phyloP scores from a whole-genome alignment of 2,797 vertebrate species.

The Falco novaeseelandiae region DNA sequence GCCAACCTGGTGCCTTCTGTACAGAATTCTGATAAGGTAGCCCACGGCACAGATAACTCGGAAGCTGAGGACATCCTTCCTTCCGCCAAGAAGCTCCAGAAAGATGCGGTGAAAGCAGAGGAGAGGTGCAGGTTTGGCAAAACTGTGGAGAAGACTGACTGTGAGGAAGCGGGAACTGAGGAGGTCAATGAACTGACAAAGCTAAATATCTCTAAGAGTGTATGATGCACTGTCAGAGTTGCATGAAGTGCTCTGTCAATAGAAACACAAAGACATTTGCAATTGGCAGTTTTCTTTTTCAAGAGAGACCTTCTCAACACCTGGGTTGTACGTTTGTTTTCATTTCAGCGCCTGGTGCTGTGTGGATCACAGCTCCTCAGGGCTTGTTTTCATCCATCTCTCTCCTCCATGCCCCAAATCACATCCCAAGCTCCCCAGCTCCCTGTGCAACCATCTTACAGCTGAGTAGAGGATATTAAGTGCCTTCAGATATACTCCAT shows the following conservation, averaged over 20 bases:
- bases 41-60: slow-evolving; percentile 52
- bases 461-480: slow-evolving; percentile 84
- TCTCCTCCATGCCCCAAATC: slow-evolving; percentile 53
- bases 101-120: slow-evolving; percentile 39
- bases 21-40: slow-evolving; percentile 69
- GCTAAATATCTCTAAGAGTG: slow-evolving; percentile 80
- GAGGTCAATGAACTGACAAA: slow-evolving; percentile 85
- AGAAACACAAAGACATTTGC: slow-evolving; percentile 61
- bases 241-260: slow-evolving; percentile 65
- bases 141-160: slow-evolving; percentile 57
- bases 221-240: slow-evolving; percentile 70
- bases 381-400: slow-evolving; percentile 66
- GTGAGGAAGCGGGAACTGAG: slow-evolving; percentile 57
- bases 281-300: slow-evolving; percentile 53
- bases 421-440: slow-evolving; percentile 47
- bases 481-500: slow-evolving; percentile 87
- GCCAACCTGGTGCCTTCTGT: slow-evolving; percentile 88
- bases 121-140: slow-evolving; percentile 63
- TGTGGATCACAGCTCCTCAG: slow-evolving; percentile 83
- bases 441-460: slow-evolving; percentile 73
- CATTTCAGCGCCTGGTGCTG: slow-evolving; percentile 69
- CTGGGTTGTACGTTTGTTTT: slow-evolving; percentile 59
- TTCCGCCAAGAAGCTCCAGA: slow-evolving; percentile 69
- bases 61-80: slow-evolving; percentile 68
- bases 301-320: slow-evolving; percentile 63